Evolutionary conservation across 2,888 invertebrate species (phyloP).

Genomic region (Ametastegia equiseti): DNA sequence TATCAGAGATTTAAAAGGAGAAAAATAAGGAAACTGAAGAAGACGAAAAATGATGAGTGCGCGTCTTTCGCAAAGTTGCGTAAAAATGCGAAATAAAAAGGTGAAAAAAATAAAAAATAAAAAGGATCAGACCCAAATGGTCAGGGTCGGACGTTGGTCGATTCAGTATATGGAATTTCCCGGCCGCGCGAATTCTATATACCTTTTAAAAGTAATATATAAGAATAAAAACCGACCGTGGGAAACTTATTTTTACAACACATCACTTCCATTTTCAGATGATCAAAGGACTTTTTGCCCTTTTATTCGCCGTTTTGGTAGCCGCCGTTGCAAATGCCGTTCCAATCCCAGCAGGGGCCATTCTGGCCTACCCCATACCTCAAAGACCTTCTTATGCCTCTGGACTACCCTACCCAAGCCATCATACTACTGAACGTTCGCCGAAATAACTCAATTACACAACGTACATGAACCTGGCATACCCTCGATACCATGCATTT

Average conservation of each 20-base stretch:
- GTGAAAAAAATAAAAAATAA: not conserved
- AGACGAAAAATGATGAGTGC: no score
- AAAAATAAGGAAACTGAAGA: no score
- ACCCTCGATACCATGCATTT: not conserved
- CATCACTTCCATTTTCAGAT: slow-evolving; percentile 14
- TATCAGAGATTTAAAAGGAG: no score
- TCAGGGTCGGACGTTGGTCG: not conserved
- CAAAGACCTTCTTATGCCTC: slow-evolving; percentile 60
- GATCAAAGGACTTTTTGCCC: slow-evolving; percentile 34
- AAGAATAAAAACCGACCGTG: not conserved
- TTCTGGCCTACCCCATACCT: slow-evolving; percentile 63
- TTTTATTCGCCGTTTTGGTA: slow-evolving; percentile 19
- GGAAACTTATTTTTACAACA: not conserved
- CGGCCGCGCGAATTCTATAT: not conserved
- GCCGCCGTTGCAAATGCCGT: slow-evolving; percentile 33
- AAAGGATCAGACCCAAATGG: not conserved
- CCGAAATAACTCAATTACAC: not conserved
- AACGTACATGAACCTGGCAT: not conserved
- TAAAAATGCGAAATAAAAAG: no score
- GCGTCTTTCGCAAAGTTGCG: no score
- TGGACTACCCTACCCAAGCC: slow-evolving; percentile 60
- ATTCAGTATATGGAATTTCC: not conserved
- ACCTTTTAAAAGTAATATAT: no score
- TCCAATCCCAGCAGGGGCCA: slow-evolving; percentile 59
- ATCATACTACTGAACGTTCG: slow-evolving; percentile 54